Evolutionary conservation across 2,888 invertebrate genomes (phyloP).

Genomic region (Ypsolopha sequella): DNA sequence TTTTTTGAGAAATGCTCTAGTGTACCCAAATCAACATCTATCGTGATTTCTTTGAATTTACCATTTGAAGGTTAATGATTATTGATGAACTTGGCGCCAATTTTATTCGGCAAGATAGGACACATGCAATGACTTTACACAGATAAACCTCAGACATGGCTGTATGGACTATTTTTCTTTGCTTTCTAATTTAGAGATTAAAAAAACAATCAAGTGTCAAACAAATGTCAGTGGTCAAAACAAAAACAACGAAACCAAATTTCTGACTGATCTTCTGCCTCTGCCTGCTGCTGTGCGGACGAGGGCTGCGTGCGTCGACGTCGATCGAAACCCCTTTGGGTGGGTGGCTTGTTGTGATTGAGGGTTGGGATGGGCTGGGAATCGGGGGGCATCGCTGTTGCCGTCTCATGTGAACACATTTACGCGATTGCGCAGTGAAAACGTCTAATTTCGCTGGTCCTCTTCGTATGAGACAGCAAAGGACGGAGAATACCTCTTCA

Average conservation of each 20-base stretch:
- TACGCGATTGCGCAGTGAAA: slow-evolving; percentile 51
- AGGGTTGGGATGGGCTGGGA: not conserved
- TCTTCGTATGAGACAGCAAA: slow-evolving; percentile 37
- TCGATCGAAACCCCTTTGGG: not conserved
- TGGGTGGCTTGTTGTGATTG: not conserved
- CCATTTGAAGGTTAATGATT: too few species aligned
- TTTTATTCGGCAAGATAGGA: too few species aligned
- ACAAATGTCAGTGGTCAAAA: not conserved
- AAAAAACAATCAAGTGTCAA: too few species aligned
- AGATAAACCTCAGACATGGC: too few species aligned
- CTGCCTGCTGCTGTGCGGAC: too few species aligned
- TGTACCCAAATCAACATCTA: too few species aligned
- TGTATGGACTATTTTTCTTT: too few species aligned
- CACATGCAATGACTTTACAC: too few species aligned
- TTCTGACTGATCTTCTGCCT: not conserved
- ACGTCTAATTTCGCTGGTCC: slow-evolving; percentile 19
- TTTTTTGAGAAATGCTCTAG: too few species aligned
- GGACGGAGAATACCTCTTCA: slow-evolving; percentile 45
- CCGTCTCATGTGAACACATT: not conserved
- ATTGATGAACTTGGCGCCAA: too few species aligned
- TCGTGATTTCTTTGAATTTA: too few species aligned
- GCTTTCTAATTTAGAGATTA: too few species aligned
- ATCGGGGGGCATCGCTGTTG: not conserved
- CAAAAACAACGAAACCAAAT: not conserved
- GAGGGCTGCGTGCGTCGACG: not conserved